Base-by-base conservation (phyloP, 2,113 vertebrate species). In the Carassius auratus region DNA sequence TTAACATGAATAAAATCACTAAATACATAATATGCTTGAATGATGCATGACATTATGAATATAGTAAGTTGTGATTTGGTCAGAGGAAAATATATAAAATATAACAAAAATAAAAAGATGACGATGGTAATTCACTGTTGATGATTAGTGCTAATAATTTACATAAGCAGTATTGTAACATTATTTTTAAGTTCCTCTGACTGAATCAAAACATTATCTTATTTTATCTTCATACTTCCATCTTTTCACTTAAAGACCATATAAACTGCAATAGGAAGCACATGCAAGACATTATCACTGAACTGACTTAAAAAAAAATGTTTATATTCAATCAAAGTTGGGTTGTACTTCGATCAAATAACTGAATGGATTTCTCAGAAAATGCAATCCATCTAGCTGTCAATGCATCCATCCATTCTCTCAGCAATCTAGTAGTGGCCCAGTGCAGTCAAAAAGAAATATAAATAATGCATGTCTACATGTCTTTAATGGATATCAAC, bases 341-440 rank as follows among this genome's bases (percentile, higher is more conserved):
- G 93, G 92, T 92, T 92, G 92, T 90, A 90, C 93, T 94, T 93
- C 92, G 90, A 94, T 94, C 81, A 93, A 94, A 93, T 92, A 92
- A 83, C 84, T 68, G n/a, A 90, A 95, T 94, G 90, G 94, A 95
- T 94, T 90, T 86, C 85, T 85, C 4, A 86, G 90, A 92, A 94
- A 94, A 94, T 92, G 92, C 92, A 93, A 95, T 95, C 93, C 93
- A 92, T 95, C 95, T 94, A 94, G 88, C 92, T 95, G 94, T 94
- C 94, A 85, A 94, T 95, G 92, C 92, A 93, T 94, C 92, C 89
- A 93, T 94, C 84, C 91, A 89, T 91, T 93, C 91, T 90, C 93
- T 92, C 93, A 93, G 92, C 87, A 92, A 93, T 93, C 92, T 88
- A 89, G 88, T 8, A 26, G 52, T 23, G 76, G 80, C 76, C 80